phyloP scores from a whole-genome alignment of 2,113 vertebrate species.

The Acanthochromis polyacanthus region DNA sequence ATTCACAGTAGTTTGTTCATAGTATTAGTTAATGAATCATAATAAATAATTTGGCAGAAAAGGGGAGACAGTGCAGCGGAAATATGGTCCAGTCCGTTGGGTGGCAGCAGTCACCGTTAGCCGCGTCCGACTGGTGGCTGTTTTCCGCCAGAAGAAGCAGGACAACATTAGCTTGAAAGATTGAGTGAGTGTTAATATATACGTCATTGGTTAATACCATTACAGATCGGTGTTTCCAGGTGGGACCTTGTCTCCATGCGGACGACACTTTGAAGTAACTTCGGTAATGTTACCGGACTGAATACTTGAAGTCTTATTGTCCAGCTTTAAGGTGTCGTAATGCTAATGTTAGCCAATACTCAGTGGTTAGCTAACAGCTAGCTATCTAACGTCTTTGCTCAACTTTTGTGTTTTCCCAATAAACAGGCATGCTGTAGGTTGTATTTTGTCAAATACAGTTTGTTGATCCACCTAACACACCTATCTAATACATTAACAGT shows the following conservation, averaged over 20 bases:
- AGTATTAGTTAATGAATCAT: no score
- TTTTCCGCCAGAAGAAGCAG: background rate
- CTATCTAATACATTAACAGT: no score
- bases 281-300: background rate
- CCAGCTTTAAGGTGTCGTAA: background rate
- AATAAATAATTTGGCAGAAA: no score
- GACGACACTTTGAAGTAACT: background rate
- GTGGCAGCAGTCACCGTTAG: slow-evolving; percentile 24
- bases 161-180: background rate
- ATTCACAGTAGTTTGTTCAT: no score
- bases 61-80: background rate
- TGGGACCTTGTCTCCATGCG: background rate
- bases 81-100: slow-evolving; percentile 17
- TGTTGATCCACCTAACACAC: no score
- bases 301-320: fast-evolving
- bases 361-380: no score
- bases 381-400: no score
- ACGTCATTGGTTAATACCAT: no score
- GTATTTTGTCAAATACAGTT: no score
- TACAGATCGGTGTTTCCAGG: background rate
- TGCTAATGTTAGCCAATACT: background rate
- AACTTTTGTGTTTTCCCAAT: no score
- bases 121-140: background rate
- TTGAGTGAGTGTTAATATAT: background rate
- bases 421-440: no score